Evolutionary conservation across 2,797 vertebrate genomes (phyloP).

Genomic region (Cryptoblepharus egeriae): DNA sequence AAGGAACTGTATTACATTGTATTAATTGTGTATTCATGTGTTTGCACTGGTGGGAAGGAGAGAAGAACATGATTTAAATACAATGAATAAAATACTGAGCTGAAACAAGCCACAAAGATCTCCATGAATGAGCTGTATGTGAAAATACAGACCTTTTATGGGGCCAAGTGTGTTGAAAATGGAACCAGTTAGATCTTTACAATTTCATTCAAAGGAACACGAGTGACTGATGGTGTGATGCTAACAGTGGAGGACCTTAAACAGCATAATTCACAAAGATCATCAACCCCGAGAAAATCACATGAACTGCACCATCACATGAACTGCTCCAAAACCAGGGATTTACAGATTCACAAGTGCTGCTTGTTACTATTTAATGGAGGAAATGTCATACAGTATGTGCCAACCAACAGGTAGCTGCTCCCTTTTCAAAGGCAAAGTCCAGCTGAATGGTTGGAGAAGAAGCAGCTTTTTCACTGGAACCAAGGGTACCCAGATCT

Average conservation of each 20-base stretch:
- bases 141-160: neutral
- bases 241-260: neutral
- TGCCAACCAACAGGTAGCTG: neutral
- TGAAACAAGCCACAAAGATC: neutral
- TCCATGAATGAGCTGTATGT: neutral
- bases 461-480: neutral
- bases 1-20: neutral
- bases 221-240: neutral
- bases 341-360: neutral
- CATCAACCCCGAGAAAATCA: neutral
- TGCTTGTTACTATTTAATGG: neutral
- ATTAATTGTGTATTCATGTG: constrained; percentile 12
- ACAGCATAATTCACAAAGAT: neutral
- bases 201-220: neutral
- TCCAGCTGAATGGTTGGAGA: neutral
- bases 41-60: neutral
- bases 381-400: neutral
- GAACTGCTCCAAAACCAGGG: too few relatives aligned
- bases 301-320: neutral
- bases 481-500: too few relatives aligned
- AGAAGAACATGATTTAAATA: neutral
- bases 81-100: neutral
- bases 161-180: neutral
- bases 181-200: neutral
- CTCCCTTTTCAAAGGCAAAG: neutral